Base-by-base conservation (phyloP, 1,140 invertebrate species). In the Colletes latitarsis region DNA sequence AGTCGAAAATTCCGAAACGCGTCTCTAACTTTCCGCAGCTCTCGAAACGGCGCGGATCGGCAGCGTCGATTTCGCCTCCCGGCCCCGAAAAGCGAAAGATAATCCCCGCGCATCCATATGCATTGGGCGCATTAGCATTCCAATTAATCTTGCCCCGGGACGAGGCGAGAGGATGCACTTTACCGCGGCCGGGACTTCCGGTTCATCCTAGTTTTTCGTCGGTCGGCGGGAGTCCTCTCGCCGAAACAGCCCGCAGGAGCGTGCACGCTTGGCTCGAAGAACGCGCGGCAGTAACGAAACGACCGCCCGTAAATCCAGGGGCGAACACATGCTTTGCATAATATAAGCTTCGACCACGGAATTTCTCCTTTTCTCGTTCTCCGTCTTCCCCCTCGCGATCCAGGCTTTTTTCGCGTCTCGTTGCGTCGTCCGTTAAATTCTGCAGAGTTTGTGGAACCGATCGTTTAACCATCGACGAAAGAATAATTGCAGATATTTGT, bases 281-380 rank as follows among this genome's bases (percentile, higher is more conserved):
- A 80, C 82, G 79, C 77, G 77, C n/a, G 64, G 86, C 84, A 86
- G 83, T 90, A 87, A 86, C 89, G 90, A 92, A 93, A 93, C 88
- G 89, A 88, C 86, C 83, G 83, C 89, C 17, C 89, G 92, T 93
- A 93, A 93, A 93, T 93, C 88, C 85, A 89, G 67, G 68, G 76
- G 81, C 90, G 88, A 91, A 91, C 90, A 92, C 90, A 93, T 91
- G 91, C 89, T 92, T 92, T 92, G 90, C 92, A 93, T 93, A 93
- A 93, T 93, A 91, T 93, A 93, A 93, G 89, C 89, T 90, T 87
- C 86, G 88, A 82, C 79, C 76, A 79, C 82, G 79, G 82, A 85
- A 66, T 73, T 66, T 77, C 39, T 75, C 43, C 63, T 81, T 82
- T 68, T 57, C 21, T 53, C 70, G 82, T 69, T 86, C 70, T 46